phyloP scores from a whole-genome alignment of 2,113 vertebrate species.

The Anguilla rostrata region DNA sequence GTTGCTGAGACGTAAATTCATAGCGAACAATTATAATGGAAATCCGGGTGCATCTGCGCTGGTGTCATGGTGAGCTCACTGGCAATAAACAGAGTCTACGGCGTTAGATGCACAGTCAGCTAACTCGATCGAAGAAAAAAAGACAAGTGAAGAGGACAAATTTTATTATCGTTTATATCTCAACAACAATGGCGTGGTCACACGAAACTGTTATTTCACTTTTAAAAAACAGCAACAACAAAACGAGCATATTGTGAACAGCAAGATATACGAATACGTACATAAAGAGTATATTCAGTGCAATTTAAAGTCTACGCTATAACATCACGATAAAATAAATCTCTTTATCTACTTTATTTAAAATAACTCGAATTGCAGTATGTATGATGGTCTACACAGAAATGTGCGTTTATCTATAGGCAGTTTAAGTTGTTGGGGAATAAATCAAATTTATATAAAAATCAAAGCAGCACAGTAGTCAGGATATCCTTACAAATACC shows the following conservation, averaged over 20 bases:
- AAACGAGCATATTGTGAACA: constrained; percentile 76
- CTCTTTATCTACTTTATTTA: constrained; percentile 21
- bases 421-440: constrained; percentile 82
- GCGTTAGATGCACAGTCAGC: neutral
- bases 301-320: constrained; percentile 78
- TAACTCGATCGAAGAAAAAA: neutral
- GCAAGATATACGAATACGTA: constrained; percentile 79
- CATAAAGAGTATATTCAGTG: constrained; percentile 82
- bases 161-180: constrained; percentile 46
- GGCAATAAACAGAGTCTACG: neutral
- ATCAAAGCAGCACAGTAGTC: constrained; percentile 72
- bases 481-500: constrained; percentile 68
- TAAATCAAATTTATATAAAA: constrained; percentile 39
- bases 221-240: constrained; percentile 59
- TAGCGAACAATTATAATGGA: neutral
- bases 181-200: constrained; percentile 76
- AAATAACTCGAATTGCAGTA: constrained; percentile 21
- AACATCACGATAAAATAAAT: constrained; percentile 71
- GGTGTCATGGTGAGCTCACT: neutral
- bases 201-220: constrained; percentile 48
- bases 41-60: neutral
- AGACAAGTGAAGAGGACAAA: constrained; percentile 5
- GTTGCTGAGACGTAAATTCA: neutral
- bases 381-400: constrained; percentile 56
- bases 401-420: constrained; percentile 75